Percentiles rank a stretch among this genome's conserved stretches.
phyloP scores from a whole-genome alignment of 2,797 vertebrate genomes.

The Pseudomugil tenellus region DNA sequence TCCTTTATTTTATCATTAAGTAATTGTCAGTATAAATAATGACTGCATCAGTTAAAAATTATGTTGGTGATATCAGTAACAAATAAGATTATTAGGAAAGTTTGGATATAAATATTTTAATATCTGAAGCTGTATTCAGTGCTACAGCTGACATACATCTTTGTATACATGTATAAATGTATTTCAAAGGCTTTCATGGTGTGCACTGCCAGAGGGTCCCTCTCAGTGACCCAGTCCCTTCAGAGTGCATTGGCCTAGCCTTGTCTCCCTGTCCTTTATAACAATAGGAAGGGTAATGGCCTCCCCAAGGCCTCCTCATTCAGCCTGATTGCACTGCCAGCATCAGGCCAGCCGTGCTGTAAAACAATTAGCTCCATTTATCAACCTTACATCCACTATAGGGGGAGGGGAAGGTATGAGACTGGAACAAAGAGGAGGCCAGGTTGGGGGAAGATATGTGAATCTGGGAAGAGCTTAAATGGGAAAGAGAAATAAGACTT shows the following conservation, averaged over 20 bases:
- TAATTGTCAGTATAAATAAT: too few species aligned
- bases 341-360: slow-evolving; percentile 81
- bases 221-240: slow-evolving; percentile 67
- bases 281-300: slow-evolving; percentile 88
- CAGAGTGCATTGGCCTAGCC: slow-evolving; percentile 68
- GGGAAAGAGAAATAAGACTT: slow-evolving; percentile 25
- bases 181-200: slow-evolving; percentile 38
- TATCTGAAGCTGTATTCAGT: slow-evolving; percentile 46
- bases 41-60: too few species aligned
- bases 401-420: slow-evolving; percentile 45
- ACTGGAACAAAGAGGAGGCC: slow-evolving; percentile 16
- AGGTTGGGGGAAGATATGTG: slow-evolving; percentile 3
- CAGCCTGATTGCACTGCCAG: slow-evolving; percentile 83
- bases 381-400: slow-evolving; percentile 81
- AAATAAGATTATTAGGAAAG: slow-evolving; percentile 15
- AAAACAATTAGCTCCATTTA: slow-evolving; percentile 89
- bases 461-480: slow-evolving; percentile 23
- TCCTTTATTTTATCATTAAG: not conserved
- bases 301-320: slow-evolving; percentile 85
- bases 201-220: slow-evolving; percentile 62
- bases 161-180: slow-evolving; percentile 31
- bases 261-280: slow-evolving; percentile 82
- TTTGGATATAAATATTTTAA: slow-evolving; percentile 16
- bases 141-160: slow-evolving; percentile 21
- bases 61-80: not conserved